Percentiles rank a stretch among this genome's conserved stretches.
These are phyloP conservation scores for Piprites chloris DNA, from an alignment of 2,113 vertebrate genomes.

Conservation along the genomic window DNA sequence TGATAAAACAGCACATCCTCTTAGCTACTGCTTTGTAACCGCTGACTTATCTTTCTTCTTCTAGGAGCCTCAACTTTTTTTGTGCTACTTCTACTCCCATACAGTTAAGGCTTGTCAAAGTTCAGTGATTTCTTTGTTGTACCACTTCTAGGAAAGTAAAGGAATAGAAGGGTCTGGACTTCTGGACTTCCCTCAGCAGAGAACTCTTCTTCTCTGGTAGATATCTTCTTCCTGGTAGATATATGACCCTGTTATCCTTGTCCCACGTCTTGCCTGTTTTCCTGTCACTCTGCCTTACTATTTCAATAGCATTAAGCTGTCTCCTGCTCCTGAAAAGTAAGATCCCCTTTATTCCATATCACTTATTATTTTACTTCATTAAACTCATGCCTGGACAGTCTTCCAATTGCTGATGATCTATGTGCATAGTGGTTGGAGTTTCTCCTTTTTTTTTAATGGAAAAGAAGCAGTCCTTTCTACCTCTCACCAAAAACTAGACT, in stretches of 20 bases:
- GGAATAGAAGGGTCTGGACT: neutral
- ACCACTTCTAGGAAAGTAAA: neutral
- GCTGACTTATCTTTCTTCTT: neutral
- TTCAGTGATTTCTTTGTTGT: neutral
- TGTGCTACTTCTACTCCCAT: neutral
- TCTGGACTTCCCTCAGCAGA: neutral
- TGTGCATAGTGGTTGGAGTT: neutral
- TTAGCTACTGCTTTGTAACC: neutral
- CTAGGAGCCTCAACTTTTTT: neutral
- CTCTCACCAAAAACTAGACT: neutral
- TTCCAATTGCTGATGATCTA: neutral
- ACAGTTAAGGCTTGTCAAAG: neutral
- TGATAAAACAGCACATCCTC: neutral
- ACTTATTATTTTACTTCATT: neutral
- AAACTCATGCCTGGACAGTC: neutral
- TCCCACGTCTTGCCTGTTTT: neutral
- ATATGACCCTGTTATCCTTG: neutral
- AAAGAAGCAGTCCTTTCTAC: neutral
- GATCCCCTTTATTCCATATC: neutral
- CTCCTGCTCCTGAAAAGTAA: neutral
- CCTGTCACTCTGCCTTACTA: neutral
- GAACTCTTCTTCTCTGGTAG: neutral
- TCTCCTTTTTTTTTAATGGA: neutral
- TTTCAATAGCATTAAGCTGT: neutral
- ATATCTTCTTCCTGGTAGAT: neutral